Evolutionary conservation across 2,797 vertebrate species (phyloP).

Genomic region (Oreochromis grahami): DNA sequence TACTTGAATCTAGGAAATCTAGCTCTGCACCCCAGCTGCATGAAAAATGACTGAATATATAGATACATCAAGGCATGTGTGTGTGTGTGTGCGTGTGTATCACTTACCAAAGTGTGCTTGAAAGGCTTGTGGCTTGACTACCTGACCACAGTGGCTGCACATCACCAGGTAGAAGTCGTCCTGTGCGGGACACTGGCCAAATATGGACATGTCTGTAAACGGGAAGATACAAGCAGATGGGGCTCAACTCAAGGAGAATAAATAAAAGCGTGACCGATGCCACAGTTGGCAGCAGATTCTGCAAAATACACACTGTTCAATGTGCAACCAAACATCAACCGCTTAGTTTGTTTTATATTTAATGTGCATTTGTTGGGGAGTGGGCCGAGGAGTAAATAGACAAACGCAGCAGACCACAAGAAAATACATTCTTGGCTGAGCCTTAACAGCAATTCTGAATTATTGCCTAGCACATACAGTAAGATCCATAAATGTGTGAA

Average conservation of each 20-base stretch:
- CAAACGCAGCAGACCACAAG: not conserved
- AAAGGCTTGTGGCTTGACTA: conserved; percentile 99
- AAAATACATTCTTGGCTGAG: not conserved
- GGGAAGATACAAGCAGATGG: conserved; percentile 8
- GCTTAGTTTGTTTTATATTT: not conserved
- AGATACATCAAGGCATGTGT: not conserved
- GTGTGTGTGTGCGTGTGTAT: not conserved
- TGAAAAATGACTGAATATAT: not conserved
- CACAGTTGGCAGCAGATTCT: not conserved
- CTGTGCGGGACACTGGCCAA: conserved; percentile 98
- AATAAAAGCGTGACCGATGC: conserved; percentile 12
- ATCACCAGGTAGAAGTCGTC: conserved; percentile 99
- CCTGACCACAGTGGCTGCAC: conserved; percentile 98
- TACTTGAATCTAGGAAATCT: not conserved
- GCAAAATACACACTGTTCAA: not conserved
- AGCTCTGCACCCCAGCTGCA: not conserved
- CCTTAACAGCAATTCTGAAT: not conserved
- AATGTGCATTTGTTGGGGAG: not conserved
- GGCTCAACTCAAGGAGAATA: conserved; percentile 15
- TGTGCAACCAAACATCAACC: not conserved
- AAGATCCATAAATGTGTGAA: not conserved
- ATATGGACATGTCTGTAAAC: conserved; percentile 97
- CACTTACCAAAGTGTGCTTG: conserved; percentile 99
- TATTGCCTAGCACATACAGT: not conserved
- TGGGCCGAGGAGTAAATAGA: not conserved